Base-by-base conservation (phyloP, 2,797 vertebrate species). In the Eutrigla gurnardus region DNA sequence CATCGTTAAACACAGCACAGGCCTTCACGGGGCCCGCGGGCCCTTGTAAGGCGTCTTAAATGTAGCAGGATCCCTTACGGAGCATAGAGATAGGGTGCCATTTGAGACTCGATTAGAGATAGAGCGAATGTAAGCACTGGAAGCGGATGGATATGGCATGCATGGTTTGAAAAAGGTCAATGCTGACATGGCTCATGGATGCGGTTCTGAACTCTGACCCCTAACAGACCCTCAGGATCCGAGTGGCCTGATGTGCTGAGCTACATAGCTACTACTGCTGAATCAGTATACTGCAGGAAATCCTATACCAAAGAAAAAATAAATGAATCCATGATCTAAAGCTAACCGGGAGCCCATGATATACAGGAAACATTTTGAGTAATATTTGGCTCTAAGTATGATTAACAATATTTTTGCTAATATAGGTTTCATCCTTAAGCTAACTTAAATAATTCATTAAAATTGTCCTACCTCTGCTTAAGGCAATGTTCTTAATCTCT, bases 101-200 rank as follows among this genome's bases (percentile, higher is more conserved):
- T 92, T 90, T 91, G 88, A 92, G 88, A 88, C 90, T 69, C 4
- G 42, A 70, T 79, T 47, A 59, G 68, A 79, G 77, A 88, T 79
- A 88, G 62, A 87, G 83, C 61, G 7, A 68, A 86, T 88, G 86
- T 80, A 81, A 88, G 88, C 81, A 78, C 84, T 91, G 89, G 89
- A 92, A 90, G 90, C 86, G 33, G 82, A 92, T 93, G 92, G 83
- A 84, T 83, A 77, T 92, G 89, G 78, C 90, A 90, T 89, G 92
- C 88, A 92, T 93, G 92, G 75, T 85, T 80, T 73, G 81, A 83
- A 59, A 25, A 81, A 90, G 86, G 87, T 89, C 86, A 82, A 90
- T 87, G 89, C 86, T 89, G 81, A 86, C 84, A 92, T 92, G 91
- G 89, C 88, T 92, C 83, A 92, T 93, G 92, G 89, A 92, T 90